These are phyloP conservation scores for Mantis religiosa DNA, from an alignment of 2,888 invertebrate genomes.

Conservation along the genomic window DNA sequence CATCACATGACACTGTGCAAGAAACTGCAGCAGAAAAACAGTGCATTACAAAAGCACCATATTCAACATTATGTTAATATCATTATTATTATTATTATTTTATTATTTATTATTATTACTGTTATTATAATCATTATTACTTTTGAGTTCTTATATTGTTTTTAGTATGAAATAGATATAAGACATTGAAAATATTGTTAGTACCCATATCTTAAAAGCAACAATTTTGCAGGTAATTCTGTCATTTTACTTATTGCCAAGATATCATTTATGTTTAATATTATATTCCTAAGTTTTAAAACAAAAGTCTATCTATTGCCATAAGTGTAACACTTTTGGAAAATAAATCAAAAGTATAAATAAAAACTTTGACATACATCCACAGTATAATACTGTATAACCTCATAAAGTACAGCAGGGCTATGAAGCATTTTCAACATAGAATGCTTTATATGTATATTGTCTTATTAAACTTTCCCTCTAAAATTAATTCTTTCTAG, in stretches of 20 bases:
- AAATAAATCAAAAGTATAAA: background rate
- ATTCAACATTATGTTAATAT: background rate
- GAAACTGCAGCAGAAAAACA: background rate
- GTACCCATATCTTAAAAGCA: background rate
- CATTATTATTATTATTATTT: background rate
- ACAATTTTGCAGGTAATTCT: background rate
- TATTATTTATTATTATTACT: background rate
- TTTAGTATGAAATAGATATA: background rate
- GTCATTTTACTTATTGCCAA: background rate
- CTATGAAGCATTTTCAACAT: background rate
- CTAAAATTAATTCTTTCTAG: background rate
- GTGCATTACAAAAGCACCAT: background rate
- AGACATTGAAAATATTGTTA: background rate
- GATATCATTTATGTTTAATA: background rate
- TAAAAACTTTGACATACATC: background rate
- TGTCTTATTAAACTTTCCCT: background rate
- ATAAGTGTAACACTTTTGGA: background rate
- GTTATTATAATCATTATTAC: background rate
- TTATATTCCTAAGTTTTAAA: background rate
- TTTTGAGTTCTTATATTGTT: background rate
- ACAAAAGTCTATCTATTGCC: background rate
- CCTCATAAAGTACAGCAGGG: background rate
- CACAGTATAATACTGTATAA: background rate
- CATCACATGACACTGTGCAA: background rate
- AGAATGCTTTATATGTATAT: background rate